Evolutionary conservation across 2,888 invertebrate genomes (phyloP), one percentile per base, ranked within the genome.

Genomic region (Frankliniella fusca): DNA sequence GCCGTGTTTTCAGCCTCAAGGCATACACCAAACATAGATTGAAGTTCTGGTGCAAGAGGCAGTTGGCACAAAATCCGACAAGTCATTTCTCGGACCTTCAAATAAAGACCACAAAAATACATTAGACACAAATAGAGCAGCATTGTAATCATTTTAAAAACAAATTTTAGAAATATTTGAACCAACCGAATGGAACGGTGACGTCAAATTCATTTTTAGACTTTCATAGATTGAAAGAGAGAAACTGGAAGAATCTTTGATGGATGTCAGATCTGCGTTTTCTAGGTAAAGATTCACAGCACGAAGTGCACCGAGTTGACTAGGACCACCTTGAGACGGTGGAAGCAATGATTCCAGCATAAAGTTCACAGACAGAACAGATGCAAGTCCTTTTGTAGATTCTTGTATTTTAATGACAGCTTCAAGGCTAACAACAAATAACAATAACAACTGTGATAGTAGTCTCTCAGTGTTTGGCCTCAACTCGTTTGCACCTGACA

Each of bases 21-120:
- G 84, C 94, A 94, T 82, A 92, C 89, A 28, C 90, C 89, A 86
- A 95, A 95, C 3, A 95, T 87, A 18, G 85, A 82, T 50, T 80
- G 81, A 20, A 92, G 86, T 83, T 91, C 90, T 82, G 90, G 87
- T 9, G 91, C 86, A 84, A 89, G 88, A 85, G 92, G 90, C 85
- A 96, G 93, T 38, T 93, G 87, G 61, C 93, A 91, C 86, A 95
- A 92, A 80, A 95, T 91, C 85, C 95, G 94, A 0, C 94, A 90
- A 0, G 94, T 93, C 82, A 94, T 87, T 27, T 94, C 88, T 27
- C 96, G 92, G 3, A 94, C 89, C 91, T 92, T 86, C 85, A 89
- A 90, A 85, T 92, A 88, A 86, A 92, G 93, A 76, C 91, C 88
- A 0, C 90, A 87, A 84, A 91, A 90, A 86, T 94, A 93, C 80